phyloP scores from a whole-genome alignment of 2,113 vertebrate species.

The Xiphophorus couchianus region DNA sequence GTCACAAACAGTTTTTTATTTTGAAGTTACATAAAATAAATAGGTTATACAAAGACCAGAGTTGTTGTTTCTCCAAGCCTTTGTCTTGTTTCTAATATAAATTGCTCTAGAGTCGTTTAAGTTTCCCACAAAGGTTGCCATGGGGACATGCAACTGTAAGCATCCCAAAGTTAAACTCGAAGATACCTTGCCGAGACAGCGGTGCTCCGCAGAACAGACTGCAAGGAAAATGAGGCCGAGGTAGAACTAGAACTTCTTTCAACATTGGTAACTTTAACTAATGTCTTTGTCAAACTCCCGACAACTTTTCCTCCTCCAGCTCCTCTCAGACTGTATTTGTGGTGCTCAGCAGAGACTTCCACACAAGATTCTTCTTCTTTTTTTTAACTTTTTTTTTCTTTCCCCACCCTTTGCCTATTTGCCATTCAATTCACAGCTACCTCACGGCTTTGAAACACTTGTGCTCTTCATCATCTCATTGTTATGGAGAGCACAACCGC shows the following conservation, averaged over 20 bases:
- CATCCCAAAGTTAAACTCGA: neutral
- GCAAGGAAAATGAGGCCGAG: slow-evolving; percentile 2
- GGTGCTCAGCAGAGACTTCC: slow-evolving; percentile 44
- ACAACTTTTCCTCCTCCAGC: slow-evolving; percentile 20
- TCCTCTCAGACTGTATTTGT: slow-evolving; percentile 37
- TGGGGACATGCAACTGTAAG: neutral
- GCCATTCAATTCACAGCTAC: slow-evolving; percentile 56
- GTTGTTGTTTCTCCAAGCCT: neutral
- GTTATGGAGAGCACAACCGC: slow-evolving; percentile 51
- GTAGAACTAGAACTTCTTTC: slow-evolving; percentile 15
- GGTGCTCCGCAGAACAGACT: neutral
- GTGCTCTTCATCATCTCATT: slow-evolving; percentile 63
- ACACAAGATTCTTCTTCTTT: slow-evolving; percentile 4
- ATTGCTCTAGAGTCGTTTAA: neutral
- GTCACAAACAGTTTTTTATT: neutral
- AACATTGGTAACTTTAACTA: slow-evolving; percentile 24
- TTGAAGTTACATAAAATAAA: neutral
- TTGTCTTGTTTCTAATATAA: neutral
- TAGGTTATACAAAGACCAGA: neutral
- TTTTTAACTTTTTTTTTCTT: neutral
- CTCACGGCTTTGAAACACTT: slow-evolving; percentile 53
- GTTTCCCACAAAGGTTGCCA: neutral
- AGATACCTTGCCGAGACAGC: neutral
- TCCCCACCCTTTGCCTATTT: slow-evolving; percentile 41
- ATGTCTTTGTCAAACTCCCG: slow-evolving; percentile 38